Conservation (phyloP, 2,797 vertebrate genomes). For the Mycteria americana region DNA sequence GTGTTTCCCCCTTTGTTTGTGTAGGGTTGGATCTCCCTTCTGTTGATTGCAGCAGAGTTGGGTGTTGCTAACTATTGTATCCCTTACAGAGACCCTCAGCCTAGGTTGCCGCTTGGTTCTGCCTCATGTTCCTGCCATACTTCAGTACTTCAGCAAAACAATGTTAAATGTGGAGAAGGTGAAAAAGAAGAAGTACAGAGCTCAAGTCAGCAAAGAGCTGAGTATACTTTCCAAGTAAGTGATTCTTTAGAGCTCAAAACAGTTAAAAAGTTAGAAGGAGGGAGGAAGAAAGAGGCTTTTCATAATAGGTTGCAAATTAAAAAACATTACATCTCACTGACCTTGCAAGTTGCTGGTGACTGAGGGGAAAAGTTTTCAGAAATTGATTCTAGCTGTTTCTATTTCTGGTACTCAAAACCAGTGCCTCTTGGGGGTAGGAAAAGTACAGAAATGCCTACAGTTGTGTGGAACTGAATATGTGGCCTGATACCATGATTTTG, state of each 20-base stretch:
- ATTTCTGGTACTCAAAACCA: not conserved
- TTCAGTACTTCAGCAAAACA: slow-evolving; percentile 86
- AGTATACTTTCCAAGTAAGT: slow-evolving; percentile 96
- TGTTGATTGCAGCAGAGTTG: not conserved
- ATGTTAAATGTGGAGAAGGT: slow-evolving; percentile 85
- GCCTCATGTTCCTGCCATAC: slow-evolving; percentile 88
- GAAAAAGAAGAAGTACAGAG: slow-evolving; percentile 88
- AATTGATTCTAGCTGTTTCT: not conserved
- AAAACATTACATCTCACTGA: not conserved
- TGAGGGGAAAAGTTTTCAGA: not conserved
- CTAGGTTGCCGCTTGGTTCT: slow-evolving; percentile 85
- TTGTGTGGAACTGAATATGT: not conserved
- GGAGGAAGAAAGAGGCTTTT: not conserved
- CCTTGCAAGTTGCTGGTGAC: not conserved
- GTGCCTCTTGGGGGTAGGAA: not conserved
- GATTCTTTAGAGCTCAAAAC: not conserved
- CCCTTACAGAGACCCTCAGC: slow-evolving; percentile 77
- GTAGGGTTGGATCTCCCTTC: not conserved
- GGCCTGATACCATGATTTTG: not conserved
- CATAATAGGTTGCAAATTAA: not conserved
- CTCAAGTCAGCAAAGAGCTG: slow-evolving; percentile 92
- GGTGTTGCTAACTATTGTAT: not conserved
- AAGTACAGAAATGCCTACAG: not conserved
- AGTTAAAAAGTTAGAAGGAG: not conserved
- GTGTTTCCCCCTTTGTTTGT: not conserved